Base-by-base conservation (phyloP, 1,140 invertebrate genomes). In the Uloborus diversus region DNA sequence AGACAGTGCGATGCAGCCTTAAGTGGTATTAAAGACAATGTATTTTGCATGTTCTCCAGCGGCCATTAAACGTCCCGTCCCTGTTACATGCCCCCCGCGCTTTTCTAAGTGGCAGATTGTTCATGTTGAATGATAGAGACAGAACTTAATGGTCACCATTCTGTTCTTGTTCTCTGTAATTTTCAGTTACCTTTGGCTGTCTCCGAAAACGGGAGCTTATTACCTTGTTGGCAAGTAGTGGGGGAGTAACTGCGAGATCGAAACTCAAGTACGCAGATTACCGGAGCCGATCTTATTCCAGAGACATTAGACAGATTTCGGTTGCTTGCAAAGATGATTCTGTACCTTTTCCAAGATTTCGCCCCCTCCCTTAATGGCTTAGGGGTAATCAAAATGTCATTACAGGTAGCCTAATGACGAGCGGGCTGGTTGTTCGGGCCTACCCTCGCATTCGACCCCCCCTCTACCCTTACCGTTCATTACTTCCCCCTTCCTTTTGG, bases 321-420 rank as follows among this genome's bases (percentile, higher is more conserved):
- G 64, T 79, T 69, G 76, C 76, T 61, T 49, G 64, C 64, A 56
- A 61, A 79, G 76, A 79, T 69, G 76, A 79, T 68, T 78, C 62
- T 32, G 32, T 69, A 68, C 76, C 65, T 79, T 69, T 69, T 69
- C 65, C 53, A 37, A 79, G 49, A 69, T 69, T 33, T 49, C 53
- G 33, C 76, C 76, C 69, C 73, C 73, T 78, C 53, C 76, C 65
- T 79, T 79, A 79, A 79, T 79, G 76, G 76, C 76, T 69, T 79
- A 35, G 32, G 76, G 76, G 76, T 79, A 79, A 79, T 79, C 76
- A 79, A 79, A 79, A 79, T 79, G 76, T 79, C 76, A 79, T 79
- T 79, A 79, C 76, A 79, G 76, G 76, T 79, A 69, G 76, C 56
- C 76, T 79, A 79, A 79, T 79, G 76, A 79, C 65, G 65, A 78